These are phyloP conservation scores for Hippocampus abdominalis DNA, from an alignment of 2,113 vertebrate genomes.

Conservation along the genomic window DNA sequence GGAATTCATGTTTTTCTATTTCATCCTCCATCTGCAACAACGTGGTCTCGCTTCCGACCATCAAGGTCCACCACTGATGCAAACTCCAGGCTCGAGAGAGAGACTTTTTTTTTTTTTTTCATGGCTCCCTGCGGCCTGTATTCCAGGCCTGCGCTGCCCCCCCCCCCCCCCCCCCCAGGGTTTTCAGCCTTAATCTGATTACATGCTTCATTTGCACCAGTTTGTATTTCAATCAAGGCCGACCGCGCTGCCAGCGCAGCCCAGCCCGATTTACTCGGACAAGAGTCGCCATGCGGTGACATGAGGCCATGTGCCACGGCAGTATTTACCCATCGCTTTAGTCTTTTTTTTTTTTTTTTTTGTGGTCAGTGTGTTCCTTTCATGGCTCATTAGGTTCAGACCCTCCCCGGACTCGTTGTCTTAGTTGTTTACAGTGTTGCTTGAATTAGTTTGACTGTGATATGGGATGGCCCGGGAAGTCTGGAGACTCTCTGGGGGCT, in stretches of 20 bases:
- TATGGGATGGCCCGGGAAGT: slow-evolving; percentile 23
- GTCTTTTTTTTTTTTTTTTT: background rate
- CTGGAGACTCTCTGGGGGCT: background rate
- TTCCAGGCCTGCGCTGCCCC: slow-evolving; percentile 47
- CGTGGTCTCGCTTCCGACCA: background rate
- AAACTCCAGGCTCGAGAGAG: slow-evolving; percentile 37
- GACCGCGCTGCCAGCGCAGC: slow-evolving; percentile 77
- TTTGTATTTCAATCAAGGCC: slow-evolving; percentile 93
- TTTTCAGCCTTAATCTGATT: slow-evolving; percentile 87
- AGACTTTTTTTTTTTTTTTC: slow-evolving; percentile 38
- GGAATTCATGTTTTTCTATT: slow-evolving; percentile 20
- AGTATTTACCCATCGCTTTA: slow-evolving; percentile 16
- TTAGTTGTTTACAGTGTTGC: background rate
- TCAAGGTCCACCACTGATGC: slow-evolving; percentile 45
- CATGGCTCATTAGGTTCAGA: background rate
- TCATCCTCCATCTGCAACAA: slow-evolving; percentile 6
- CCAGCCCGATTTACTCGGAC: slow-evolving; percentile 67
- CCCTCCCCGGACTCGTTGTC: background rate
- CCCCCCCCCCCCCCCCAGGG: slow-evolving; percentile 27
- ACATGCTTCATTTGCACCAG: slow-evolving; percentile 94
- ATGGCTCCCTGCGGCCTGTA: slow-evolving; percentile 47
- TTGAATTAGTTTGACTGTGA: background rate
- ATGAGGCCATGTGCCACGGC: slow-evolving; percentile 6
- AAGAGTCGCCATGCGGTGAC: slow-evolving; percentile 43
- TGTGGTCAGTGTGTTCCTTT: background rate